Evolutionary conservation across 2,113 vertebrate genomes (phyloP).

Genomic region (Bettongia penicillata): DNA sequence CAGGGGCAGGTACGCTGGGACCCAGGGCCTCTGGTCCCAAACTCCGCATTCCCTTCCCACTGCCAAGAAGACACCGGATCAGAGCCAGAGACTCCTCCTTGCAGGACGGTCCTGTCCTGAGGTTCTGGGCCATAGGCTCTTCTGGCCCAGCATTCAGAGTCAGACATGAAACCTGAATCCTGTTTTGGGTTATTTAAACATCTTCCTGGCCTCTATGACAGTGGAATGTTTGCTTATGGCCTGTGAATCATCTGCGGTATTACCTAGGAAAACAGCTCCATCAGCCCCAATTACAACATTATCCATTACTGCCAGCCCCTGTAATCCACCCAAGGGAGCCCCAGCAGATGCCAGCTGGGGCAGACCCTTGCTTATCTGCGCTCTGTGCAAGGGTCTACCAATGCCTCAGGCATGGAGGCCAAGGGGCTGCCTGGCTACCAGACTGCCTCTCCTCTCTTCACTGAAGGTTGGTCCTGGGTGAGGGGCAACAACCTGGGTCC

Average conservation of each 20-base stretch:
- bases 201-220: neutral
- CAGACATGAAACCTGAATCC: constrained; percentile 33
- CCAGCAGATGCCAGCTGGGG: constrained; percentile 58
- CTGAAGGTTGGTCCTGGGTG: neutral
- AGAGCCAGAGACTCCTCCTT: neutral
- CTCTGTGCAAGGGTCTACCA: neutral
- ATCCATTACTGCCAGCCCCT: constrained; percentile 52
- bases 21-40: neutral
- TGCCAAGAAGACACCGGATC: neutral
- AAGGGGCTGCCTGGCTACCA: neutral
- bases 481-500: neutral
- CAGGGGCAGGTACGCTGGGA: neutral
- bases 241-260: constrained; percentile 44
- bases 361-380: constrained; percentile 37
- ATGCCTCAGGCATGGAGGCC: constrained; percentile 36
- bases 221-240: constrained; percentile 15
- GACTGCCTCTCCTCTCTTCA: neutral
- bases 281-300: constrained; percentile 56
- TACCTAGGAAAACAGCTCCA: constrained; percentile 59
- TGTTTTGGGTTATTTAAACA: constrained; percentile 3
- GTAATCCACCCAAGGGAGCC: constrained; percentile 65
- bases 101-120: no score
- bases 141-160: constrained; percentile 43
- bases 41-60: no score
- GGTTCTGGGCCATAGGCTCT: constrained; percentile 22